These are phyloP conservation scores for Carettochelys insculpta DNA, from an alignment of 2,113 vertebrate genomes.

Conservation along the genomic window DNA sequence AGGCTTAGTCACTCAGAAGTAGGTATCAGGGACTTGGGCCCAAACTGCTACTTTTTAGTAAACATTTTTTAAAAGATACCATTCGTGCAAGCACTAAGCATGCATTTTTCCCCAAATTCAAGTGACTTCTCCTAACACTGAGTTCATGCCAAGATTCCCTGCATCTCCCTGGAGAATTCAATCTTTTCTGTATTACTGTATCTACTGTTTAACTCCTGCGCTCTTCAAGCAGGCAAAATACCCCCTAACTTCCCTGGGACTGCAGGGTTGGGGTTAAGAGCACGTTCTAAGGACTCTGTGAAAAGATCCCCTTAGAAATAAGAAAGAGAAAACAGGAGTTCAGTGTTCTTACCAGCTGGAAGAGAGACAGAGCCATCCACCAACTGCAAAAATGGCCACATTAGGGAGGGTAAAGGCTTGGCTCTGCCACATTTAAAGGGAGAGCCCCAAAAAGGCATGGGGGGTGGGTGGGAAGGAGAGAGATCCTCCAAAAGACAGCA, in stretches of 20 bases:
- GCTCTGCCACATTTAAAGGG: constrained; percentile 9
- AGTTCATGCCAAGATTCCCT: constrained; percentile 55
- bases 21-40: constrained; percentile 58
- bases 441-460: background rate
- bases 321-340: constrained; percentile 42
- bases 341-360: background rate
- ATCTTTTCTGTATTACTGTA: constrained; percentile 54
- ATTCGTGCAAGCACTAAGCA: constrained; percentile 27
- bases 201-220: constrained; percentile 45
- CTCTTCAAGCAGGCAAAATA: constrained; percentile 57
- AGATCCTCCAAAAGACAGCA: background rate
- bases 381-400: background rate
- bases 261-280: constrained; percentile 27
- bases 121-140: constrained; percentile 69
- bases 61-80: constrained; percentile 65
- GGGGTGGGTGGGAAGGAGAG: background rate
- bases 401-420: background rate
- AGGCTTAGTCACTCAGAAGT: constrained; percentile 62
- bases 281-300: background rate
- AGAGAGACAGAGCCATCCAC: constrained; percentile 41
- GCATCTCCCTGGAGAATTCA: constrained; percentile 59
- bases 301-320: background rate
- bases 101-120: constrained; percentile 67
- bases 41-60: constrained; percentile 62
- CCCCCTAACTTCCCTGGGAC: constrained; percentile 50